Base-by-base conservation (phyloP, 1,140 invertebrate genomes). In the Ylistrum balloti region DNA sequence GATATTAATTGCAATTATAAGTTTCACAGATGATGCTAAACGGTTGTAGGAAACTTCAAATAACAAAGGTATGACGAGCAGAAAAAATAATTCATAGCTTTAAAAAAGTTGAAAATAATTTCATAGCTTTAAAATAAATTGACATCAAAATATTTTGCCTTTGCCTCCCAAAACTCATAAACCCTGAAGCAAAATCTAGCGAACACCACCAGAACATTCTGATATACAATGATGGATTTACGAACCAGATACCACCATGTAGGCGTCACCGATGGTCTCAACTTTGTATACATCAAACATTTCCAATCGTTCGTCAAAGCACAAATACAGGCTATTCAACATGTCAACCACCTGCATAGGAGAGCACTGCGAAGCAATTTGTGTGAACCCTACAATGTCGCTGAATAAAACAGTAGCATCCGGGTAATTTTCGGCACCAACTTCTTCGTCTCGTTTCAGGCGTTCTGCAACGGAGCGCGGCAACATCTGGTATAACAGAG, bases 381-480 rank as follows among this genome's bases (percentile, higher is more conserved):
- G 97, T 0, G 98, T 98, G 94, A 98, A 98, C 0, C 98, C 98
- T 0, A 98, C 98, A 91, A 98, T 98, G 93, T 98, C 98, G 94
- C 98, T 98, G 95, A 98, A 98, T 74, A 96, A 93, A 41, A 96
- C 95, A 86, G 96, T 96, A 15, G 95, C 94, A 88, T 95, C 94
- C 33, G 93, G 92, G 91, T 96, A 96, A 22, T 95, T 93, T 89
- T 96, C 96, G 17, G 96, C 96, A 3, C 94, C 90, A 0, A 96
- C 95, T 86, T 95, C 93, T 88, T 96, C 94, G 74, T 96, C 95
- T 33, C 94, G 92, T 87, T 96, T 96, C 9, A 96, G 91, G 56
- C 96, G 94, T 87, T 97, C 96, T 3, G 96, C 96, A 38, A 96
- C 94, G 3, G 95, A 94, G 88, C 94, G 95, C 33, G 95, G 95